Percentiles rank a stretch among this genome's conserved stretches.
Evolutionary conservation across 2,888 invertebrate genomes (phyloP).

Genomic region (Nectonema munidae): DNA sequence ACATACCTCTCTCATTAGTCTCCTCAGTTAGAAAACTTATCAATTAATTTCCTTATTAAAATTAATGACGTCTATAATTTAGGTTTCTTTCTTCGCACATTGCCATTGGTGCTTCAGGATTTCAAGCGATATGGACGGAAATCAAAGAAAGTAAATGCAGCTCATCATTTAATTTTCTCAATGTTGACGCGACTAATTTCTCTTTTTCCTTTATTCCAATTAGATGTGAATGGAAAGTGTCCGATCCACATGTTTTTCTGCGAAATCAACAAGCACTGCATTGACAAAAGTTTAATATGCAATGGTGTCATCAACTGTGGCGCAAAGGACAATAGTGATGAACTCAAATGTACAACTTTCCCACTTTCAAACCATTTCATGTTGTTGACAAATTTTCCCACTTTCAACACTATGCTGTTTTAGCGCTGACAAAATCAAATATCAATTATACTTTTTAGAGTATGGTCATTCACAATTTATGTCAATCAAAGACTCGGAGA

Average conservation of each 20-base stretch:
- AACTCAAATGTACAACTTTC: too few species aligned
- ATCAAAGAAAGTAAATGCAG: constrained; percentile 29
- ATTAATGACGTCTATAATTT: constrained; percentile 18
- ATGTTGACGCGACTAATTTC: neutral
- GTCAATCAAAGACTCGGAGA: too few species aligned
- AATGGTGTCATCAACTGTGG: constrained; percentile 55
- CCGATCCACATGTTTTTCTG: constrained; percentile 31
- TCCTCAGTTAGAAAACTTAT: too few species aligned
- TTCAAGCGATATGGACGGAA: constrained; percentile 75
- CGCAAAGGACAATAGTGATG: constrained; percentile 37
- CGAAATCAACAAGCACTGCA: constrained; percentile 38
- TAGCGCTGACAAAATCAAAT: too few species aligned
- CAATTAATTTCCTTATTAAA: constrained; percentile 6
- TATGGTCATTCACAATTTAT: too few species aligned
- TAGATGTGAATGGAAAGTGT: constrained; percentile 1
- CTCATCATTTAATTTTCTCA: neutral
- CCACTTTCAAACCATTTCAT: too few species aligned
- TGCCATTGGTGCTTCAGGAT: constrained; percentile 66
- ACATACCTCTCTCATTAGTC: too few species aligned
- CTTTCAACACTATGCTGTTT: too few species aligned
- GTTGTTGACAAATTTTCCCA: too few species aligned
- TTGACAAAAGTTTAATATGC: constrained; percentile 40
- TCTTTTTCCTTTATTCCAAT: neutral
- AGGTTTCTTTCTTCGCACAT: constrained; percentile 78
- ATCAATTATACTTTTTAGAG: too few species aligned